Evolutionary conservation across 2,888 invertebrate species (phyloP).

Genomic region (Ophion costatus): DNA sequence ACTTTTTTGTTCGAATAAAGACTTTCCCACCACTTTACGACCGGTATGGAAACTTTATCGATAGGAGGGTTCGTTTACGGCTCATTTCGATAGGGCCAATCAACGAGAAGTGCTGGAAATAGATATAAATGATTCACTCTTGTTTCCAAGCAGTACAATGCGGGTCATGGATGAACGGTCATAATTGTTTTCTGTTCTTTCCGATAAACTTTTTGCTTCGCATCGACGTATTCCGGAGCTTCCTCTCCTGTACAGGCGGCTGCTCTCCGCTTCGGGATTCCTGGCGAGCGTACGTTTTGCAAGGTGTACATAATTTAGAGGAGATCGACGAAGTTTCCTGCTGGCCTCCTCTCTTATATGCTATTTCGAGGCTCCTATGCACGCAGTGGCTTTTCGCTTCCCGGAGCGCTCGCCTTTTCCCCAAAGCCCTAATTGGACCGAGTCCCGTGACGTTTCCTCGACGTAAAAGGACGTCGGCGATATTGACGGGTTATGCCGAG

Average conservation of each 20-base stretch:
- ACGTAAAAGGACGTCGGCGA: slow-evolving; percentile 17
- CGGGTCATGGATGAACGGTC: background rate
- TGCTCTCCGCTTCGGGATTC: slow-evolving; percentile 62
- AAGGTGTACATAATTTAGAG: slow-evolving; percentile 67
- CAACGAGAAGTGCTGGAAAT: background rate
- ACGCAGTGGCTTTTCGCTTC: slow-evolving; percentile 27
- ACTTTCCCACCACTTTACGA: background rate
- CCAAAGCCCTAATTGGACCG: slow-evolving; percentile 54
- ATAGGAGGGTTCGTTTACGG: background rate
- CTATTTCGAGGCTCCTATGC: slow-evolving; percentile 12
- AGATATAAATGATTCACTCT: background rate
- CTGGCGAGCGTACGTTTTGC: slow-evolving; percentile 46
- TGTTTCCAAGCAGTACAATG: background rate
- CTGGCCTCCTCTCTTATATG: slow-evolving; percentile 37
- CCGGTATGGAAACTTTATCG: background rate
- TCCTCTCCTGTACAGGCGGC: background rate
- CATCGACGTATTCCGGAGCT: slow-evolving; percentile 54
- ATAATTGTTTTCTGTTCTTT: slow-evolving; percentile 1
- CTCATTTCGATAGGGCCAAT: background rate
- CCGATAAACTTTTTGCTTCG: background rate
- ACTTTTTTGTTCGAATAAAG: background rate
- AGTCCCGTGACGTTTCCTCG: slow-evolving; percentile 31
- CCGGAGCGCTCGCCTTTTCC: slow-evolving; percentile 32
- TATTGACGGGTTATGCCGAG: slow-evolving; percentile 16
- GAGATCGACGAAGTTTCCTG: slow-evolving; percentile 60